Evolutionary conservation across 2,888 invertebrate genomes (phyloP).

Genomic region (Sinodicranocentrus sp.): DNA sequence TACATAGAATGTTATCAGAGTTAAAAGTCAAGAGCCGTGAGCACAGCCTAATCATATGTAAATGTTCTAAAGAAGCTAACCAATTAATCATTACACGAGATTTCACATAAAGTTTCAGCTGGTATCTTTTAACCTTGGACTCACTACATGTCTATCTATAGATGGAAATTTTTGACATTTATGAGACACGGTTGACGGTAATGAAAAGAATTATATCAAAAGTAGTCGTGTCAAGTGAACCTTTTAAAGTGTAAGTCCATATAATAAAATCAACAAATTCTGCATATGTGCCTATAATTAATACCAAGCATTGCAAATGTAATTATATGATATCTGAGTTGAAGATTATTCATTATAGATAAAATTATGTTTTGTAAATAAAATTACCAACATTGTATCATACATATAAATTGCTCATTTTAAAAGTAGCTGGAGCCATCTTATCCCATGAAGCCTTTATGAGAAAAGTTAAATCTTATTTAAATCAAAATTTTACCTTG

Average conservation of each 20-base stretch:
- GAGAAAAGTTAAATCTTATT: too few species aligned
- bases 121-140: conserved; percentile 61
- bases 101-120: conserved; percentile 44
- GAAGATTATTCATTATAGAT: not conserved
- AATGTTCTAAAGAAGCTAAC: conserved; percentile 25
- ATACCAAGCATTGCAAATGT: too few species aligned
- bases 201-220: conserved; percentile 43
- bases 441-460: too few species aligned
- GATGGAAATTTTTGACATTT: conserved; percentile 49
- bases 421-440: too few species aligned
- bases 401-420: not conserved
- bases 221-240: conserved; percentile 35
- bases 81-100: conserved; percentile 58
- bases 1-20: conserved; percentile 24
- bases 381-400: not conserved
- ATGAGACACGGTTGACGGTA: conserved; percentile 34
- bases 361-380: not conserved
- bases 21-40: conserved; percentile 20
- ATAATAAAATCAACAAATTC: not conserved
- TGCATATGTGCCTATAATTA: not conserved
- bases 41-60: conserved; percentile 12
- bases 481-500: too few species aligned
- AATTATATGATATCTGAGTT: too few species aligned
- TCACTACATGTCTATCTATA: conserved; percentile 33
- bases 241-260: conserved; percentile 45